Base-by-base conservation (phyloP, 2,888 invertebrate genomes). In the Frankliniella intonsa region DNA sequence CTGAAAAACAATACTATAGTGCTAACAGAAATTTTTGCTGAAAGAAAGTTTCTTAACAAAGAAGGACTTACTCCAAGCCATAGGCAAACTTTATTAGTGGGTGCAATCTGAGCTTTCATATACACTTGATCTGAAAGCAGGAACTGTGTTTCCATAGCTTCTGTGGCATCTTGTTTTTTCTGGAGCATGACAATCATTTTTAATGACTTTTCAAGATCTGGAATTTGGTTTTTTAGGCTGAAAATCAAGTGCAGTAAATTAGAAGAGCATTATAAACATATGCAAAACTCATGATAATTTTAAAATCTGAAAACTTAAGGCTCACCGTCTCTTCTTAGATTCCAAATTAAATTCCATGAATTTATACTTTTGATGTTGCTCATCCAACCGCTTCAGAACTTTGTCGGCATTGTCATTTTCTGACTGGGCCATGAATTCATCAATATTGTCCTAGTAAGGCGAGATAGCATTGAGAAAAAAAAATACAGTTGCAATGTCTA, bases 331-430 rank as follows among this genome's bases (percentile, higher is more conserved):
- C 85, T 95, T 93, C 86, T 97, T 96, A 19, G 95, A 94, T 82
- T 93, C 91, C 84, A 99, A 90, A 88, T 97, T 97, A 86, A 93
- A 93, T 89, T 99, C 98, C 96, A 99, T 97, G 87, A 97, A 96
- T 89, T 98, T 97, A 88, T 98, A 98, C 90, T 98, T 98, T 83
- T 94, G 94, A 89, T 97, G 97, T 87, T 95, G 95, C 87, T 98
- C 98, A 87, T 99, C 98, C 83, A 98, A 89, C 86, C 91, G 92
- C 86, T 93, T 93, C 82, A 98, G 89, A 22, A 97, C 97, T 87
- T 93, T 92, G 86, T 98, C 97, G 3, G 94, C 95, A 84, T 94
- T 93, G 81, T 92, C 93, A 84, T 92, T 91, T 86, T 95, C 97
- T 22, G 94, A 90, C 85, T 92, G 90, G 84, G 91, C 91, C 97